A percentile compares a stretch with the other conserved stretches of the same genome.
Evolutionary conservation across 2,113 vertebrate species (phyloP).

Genomic region (Dinomys branickii): DNA sequence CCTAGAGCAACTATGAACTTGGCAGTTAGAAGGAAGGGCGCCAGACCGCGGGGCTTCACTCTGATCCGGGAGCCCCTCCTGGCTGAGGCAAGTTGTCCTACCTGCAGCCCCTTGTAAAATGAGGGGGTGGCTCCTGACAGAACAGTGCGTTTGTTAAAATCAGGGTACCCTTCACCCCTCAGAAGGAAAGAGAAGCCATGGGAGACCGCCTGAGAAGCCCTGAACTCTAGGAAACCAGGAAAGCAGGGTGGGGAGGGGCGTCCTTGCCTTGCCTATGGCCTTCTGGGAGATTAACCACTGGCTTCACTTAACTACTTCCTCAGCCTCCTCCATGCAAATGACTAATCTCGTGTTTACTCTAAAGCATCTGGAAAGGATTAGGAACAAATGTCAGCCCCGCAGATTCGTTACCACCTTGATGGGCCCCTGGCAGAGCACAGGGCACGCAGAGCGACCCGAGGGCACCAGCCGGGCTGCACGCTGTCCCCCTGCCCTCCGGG

Average conservation of each 20-base stretch:
- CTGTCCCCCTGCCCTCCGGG: not conserved
- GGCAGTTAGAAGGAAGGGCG: not conserved
- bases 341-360: conserved; percentile 81
- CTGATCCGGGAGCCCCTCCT: not conserved
- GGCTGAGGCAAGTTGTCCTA: not conserved
- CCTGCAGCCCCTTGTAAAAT: not conserved
- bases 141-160: not conserved
- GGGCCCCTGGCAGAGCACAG: not conserved
- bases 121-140: not conserved
- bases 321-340: conserved; percentile 62
- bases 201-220: not conserved
- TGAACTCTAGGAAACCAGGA: not conserved
- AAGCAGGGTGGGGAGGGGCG: not conserved
- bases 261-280: not conserved
- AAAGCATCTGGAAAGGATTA: conserved; percentile 79
- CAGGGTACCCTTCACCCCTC: not conserved
- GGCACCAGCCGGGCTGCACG: too few relatives aligned
- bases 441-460: too few relatives aligned
- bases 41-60: not conserved
- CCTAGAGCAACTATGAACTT: not conserved
- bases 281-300: conserved; percentile 73
- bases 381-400: conserved; percentile 73
- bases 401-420: conserved; percentile 58
- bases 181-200: not conserved
- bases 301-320: conserved; percentile 77